Conservation (phyloP, 2,888 invertebrate genomes). For the Cremastinae sp. region DNA sequence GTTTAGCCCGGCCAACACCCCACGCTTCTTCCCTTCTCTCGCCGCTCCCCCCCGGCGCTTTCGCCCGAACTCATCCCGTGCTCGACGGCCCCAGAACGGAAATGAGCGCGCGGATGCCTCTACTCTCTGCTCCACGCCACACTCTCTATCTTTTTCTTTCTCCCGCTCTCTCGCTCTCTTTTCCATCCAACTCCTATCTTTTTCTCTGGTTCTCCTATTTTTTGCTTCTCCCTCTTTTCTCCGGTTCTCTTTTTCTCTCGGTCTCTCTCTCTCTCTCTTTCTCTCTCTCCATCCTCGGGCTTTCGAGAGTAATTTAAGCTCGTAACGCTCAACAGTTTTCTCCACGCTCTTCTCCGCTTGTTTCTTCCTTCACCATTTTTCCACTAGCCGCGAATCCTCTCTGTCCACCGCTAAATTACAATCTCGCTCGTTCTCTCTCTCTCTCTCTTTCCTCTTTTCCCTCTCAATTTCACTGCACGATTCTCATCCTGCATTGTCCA, state of each 20-base stretch:
- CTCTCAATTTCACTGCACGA: slow-evolving; percentile 10
- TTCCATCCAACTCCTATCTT: slow-evolving; percentile 56
- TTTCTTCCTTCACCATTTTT: slow-evolving; percentile 37
- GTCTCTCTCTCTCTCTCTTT: slow-evolving; percentile 41
- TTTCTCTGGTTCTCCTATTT: slow-evolving; percentile 61
- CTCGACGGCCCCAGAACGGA: slow-evolving; percentile 74
- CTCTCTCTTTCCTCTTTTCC: slow-evolving; percentile 25
- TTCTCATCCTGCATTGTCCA: slow-evolving; percentile 5
- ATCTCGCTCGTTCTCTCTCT: slow-evolving; percentile 45
- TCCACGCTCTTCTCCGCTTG: slow-evolving; percentile 14
- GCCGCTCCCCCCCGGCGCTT: slow-evolving; percentile 37
- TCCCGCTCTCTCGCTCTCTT: slow-evolving; percentile 19
- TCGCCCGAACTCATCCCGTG: slow-evolving; percentile 55
- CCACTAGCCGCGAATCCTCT: slow-evolving; percentile 40
- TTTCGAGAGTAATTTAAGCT: slow-evolving; percentile 46
- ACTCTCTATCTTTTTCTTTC: slow-evolving; percentile 34
- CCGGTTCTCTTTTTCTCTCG: slow-evolving; percentile 62
- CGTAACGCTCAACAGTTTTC: slow-evolving; percentile 34
- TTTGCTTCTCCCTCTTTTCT: slow-evolving; percentile 42
- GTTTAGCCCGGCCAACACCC: slow-evolving; percentile 44
- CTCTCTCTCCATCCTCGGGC: slow-evolving; percentile 40
- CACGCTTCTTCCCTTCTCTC: slow-evolving; percentile 33
- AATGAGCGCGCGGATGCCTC: slow-evolving; percentile 80
- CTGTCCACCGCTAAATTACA: slow-evolving; percentile 57
- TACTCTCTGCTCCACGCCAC: slow-evolving; percentile 65